Percentiles rank a stretch among this genome's conserved stretches.
phyloP scores from a whole-genome alignment of 2,797 vertebrate species.

The Zonotrichia albicollis region DNA sequence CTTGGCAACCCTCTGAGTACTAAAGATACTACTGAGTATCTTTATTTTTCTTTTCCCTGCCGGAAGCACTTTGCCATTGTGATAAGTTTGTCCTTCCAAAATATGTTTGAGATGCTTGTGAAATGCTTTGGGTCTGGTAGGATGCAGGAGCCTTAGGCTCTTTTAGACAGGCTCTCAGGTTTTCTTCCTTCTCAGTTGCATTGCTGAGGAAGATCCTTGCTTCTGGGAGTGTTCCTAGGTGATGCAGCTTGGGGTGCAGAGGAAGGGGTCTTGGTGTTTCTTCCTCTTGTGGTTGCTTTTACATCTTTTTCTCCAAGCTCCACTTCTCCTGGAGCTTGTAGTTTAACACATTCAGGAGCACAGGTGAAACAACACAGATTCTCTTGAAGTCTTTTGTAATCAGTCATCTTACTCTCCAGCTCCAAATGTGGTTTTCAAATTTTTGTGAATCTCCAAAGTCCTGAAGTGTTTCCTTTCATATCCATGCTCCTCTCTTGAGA shows the following conservation, averaged over 20 bases:
- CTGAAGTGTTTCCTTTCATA: background rate
- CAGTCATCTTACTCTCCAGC: background rate
- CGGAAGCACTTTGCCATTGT: background rate
- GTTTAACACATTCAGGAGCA: background rate
- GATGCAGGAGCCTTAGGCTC: background rate
- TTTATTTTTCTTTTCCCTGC: background rate
- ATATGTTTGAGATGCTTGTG: background rate
- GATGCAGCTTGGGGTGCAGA: background rate
- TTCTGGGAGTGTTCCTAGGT: background rate
- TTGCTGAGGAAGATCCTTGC: background rate
- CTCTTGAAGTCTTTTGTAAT: background rate
- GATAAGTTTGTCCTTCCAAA: background rate
- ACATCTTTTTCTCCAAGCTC: background rate
- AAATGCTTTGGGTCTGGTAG: background rate
- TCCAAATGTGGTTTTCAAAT: background rate
- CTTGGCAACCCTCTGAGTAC: background rate
- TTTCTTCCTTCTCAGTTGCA: background rate
- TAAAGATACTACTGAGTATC: background rate
- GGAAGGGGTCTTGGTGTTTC: background rate
- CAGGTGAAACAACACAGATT: background rate
- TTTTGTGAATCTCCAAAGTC: background rate
- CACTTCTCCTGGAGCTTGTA: background rate
- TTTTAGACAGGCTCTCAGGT: accelerated
- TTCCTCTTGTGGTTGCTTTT: background rate
- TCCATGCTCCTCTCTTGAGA: background rate